A percentile compares a stretch with the other conserved stretches of the same genome.
Evolutionary conservation across 2,797 vertebrate species (phyloP).

Genomic region (Syndactyla subalaris): DNA sequence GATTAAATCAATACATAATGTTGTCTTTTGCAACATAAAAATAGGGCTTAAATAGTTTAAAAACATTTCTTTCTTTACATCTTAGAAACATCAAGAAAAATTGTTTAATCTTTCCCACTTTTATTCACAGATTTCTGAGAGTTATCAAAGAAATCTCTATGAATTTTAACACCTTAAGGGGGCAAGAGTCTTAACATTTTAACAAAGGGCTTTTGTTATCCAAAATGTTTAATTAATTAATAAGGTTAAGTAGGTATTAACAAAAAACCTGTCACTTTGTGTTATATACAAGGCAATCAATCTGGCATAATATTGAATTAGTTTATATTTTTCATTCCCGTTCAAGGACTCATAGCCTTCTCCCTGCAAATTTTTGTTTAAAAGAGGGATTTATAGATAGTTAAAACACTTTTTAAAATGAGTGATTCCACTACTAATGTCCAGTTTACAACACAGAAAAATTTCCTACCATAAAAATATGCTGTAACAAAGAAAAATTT

Average conservation of each 20-base stretch:
- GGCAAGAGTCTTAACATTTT: conserved; percentile 41
- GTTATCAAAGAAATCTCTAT: not conserved
- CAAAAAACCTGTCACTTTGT: conserved; percentile 41
- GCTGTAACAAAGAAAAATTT: not conserved
- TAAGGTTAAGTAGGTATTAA: conserved; percentile 64
- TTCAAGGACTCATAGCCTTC: not conserved
- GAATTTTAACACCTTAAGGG: conserved; percentile 49
- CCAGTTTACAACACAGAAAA: not conserved
- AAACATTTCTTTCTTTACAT: not conserved
- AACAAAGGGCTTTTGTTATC: conserved; percentile 49
- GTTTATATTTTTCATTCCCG: not conserved
- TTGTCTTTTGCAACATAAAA: not conserved
- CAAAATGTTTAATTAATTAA: conserved; percentile 57
- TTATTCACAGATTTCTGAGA: conserved; percentile 8
- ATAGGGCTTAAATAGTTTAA: not conserved
- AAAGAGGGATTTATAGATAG: not conserved
- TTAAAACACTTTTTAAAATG: not conserved
- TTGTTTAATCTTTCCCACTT: not conserved
- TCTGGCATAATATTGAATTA: not conserved
- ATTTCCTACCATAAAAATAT: not conserved
- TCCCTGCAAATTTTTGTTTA: not conserved
- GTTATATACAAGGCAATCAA: not conserved
- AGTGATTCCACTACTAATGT: not conserved
- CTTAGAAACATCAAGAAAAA: not conserved
- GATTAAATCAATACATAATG: not conserved